These are phyloP conservation scores for Drosophila insularis DNA, from an alignment of 1,140 invertebrate genomes.

Conservation along the genomic window DNA sequence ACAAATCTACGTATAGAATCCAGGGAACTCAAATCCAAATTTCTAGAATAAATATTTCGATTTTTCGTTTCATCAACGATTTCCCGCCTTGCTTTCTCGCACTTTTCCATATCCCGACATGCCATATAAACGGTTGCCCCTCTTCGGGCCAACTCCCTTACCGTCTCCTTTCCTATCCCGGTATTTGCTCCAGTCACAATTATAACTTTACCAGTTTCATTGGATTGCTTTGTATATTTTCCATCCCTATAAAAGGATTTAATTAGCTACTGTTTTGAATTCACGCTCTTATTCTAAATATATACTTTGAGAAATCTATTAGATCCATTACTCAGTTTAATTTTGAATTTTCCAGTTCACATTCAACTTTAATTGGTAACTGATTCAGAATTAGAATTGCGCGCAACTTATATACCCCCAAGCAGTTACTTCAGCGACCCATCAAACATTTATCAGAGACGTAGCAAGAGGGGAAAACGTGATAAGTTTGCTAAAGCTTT, in stretches of 20 bases:
- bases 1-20: conserved; percentile 90
- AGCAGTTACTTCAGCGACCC: neutral
- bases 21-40: conserved; percentile 90
- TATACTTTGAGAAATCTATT: too few relatives aligned
- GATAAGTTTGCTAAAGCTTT: too few relatives aligned
- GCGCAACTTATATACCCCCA: too few relatives aligned
- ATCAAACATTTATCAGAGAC: neutral
- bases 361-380: too few relatives aligned
- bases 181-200: conserved; percentile 93
- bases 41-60: conserved; percentile 89
- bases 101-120: conserved; percentile 88
- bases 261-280: neutral
- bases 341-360: too few relatives aligned
- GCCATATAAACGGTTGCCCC: conserved; percentile 91
- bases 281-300: too few relatives aligned
- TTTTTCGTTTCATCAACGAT: conserved; percentile 90
- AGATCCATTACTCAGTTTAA: too few relatives aligned
- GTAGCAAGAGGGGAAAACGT: neutral
- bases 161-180: conserved; percentile 93
- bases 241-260: conserved; percentile 60
- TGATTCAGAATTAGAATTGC: neutral
- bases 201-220: conserved; percentile 87
- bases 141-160: conserved; percentile 87
- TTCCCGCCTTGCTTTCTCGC: conserved; percentile 87
- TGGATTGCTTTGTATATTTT: conserved; percentile 81